Conservation (phyloP, 2,888 invertebrate species). For the Apodemia zela region DNA sequence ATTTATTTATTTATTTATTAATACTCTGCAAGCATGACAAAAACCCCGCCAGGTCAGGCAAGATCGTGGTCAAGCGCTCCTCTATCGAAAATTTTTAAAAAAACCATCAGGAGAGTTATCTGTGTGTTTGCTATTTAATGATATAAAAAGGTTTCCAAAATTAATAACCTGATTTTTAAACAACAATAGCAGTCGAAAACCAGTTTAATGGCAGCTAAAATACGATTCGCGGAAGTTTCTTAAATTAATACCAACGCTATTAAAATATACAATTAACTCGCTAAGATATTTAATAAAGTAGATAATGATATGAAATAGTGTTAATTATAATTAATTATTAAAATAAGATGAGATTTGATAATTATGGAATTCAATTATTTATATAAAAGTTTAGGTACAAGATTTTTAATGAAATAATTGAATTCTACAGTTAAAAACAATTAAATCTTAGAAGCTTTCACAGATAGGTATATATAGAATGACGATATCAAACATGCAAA, state of each 20-base stretch:
- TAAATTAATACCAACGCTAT: slow-evolving; percentile 1
- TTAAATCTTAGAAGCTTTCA: too few relatives aligned
- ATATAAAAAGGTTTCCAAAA: too few relatives aligned
- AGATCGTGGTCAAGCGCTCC: too few relatives aligned
- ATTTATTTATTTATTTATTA: too few relatives aligned
- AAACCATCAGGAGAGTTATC: too few relatives aligned
- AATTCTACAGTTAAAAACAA: background rate
- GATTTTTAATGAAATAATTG: background rate
- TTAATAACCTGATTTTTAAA: too few relatives aligned
- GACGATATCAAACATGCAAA: too few relatives aligned
- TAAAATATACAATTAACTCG: background rate
- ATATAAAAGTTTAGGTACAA: background rate
- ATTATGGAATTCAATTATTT: background rate
- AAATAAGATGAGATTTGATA: background rate
- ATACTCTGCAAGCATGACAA: too few relatives aligned
- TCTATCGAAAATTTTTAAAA: too few relatives aligned
- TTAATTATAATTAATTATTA: background rate
- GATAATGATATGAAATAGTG: background rate
- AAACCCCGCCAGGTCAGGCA: too few relatives aligned
- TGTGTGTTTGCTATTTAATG: too few relatives aligned
- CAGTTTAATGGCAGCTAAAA: background rate
- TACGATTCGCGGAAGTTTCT: background rate
- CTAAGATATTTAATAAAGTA: slow-evolving; percentile 6
- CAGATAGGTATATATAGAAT: too few relatives aligned
- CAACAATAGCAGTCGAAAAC: background rate